Percentiles rank a stretch among this genome's conserved stretches.
Evolutionary conservation across 2,797 vertebrate species (phyloP).

Genomic region (Sciurus vulgaris): DNA sequence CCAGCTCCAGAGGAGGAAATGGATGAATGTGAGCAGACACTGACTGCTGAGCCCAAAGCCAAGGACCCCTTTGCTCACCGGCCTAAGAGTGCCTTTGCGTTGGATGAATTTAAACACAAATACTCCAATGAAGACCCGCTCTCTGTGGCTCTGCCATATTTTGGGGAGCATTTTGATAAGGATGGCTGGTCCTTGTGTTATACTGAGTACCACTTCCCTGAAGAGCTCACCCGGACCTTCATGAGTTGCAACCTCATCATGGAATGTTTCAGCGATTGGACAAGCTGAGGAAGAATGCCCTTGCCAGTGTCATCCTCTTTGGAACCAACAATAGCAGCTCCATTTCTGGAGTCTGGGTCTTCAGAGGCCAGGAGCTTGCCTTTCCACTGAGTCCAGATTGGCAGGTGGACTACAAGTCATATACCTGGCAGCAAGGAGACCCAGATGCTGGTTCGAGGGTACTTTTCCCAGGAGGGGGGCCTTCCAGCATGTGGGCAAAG

Average conservation of each 20-base stretch:
- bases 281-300: conserved; percentile 95
- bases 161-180: conserved; percentile 90
- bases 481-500: no score
- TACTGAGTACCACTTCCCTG: conserved; percentile 92
- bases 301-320: conserved; percentile 94
- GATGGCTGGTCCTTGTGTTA: conserved; percentile 93
- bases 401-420: no score
- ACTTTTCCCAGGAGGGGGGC: no score
- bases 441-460: no score
- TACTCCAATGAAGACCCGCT: conserved; percentile 97
- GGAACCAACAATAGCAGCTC: conserved; percentile 90
- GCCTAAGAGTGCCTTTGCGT: conserved; percentile 93
- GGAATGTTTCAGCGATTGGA: conserved; percentile 97
- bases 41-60: conserved; percentile 36
- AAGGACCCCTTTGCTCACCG: conserved; percentile 96
- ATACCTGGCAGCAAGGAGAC: no score
- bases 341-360: no score
- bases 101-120: conserved; percentile 97
- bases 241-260: conserved; percentile 98
- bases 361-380: no score
- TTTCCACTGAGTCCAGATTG: no score
- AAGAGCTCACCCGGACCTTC: conserved; percentile 93
- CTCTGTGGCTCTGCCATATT: conserved; percentile 93
- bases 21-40: no score
- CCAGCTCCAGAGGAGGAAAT: conserved; percentile 36